Percentiles rank a stretch among this genome's conserved stretches.
phyloP scores from a whole-genome alignment of 2,113 vertebrate species.

The Gymnocephalus cernua region DNA sequence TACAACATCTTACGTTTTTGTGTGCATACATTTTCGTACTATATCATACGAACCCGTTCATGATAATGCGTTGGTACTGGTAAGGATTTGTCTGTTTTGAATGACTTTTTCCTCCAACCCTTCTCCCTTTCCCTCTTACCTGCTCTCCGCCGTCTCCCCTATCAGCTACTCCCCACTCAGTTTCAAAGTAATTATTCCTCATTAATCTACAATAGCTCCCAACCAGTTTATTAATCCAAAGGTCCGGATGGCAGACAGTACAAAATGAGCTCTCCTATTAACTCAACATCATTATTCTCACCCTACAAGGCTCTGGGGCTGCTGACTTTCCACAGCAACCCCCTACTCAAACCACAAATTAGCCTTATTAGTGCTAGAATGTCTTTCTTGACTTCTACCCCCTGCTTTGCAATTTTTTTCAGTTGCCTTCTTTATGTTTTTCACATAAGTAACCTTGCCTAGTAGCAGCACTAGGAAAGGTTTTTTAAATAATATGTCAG shows the following conservation, averaged over 20 bases:
- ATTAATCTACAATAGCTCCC: slow-evolving; percentile 67
- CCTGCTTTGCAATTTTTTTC: slow-evolving; percentile 3
- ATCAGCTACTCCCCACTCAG: slow-evolving; percentile 35
- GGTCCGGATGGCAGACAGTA: slow-evolving; percentile 56
- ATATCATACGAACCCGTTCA: too few relatives aligned
- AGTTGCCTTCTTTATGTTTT: slow-evolving; percentile 13
- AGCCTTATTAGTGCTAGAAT: slow-evolving; percentile 56
- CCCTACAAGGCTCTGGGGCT: slow-evolving; percentile 34
- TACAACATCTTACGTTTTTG: too few relatives aligned
- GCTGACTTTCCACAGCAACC: slow-evolving; percentile 36
- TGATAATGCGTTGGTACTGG: too few relatives aligned
- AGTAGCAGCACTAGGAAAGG: neutral
- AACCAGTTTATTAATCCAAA: slow-evolving; percentile 63
- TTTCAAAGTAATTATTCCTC: slow-evolving; percentile 73
- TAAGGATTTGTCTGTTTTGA: too few relatives aligned
- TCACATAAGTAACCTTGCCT: neutral
- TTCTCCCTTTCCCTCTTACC: neutral
- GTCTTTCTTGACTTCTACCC: slow-evolving; percentile 11
- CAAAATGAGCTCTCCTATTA: slow-evolving; percentile 68
- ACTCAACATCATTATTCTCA: slow-evolving; percentile 69
- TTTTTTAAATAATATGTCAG: neutral
- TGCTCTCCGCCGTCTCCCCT: neutral
- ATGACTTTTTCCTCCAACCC: neutral
- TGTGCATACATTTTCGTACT: too few relatives aligned
- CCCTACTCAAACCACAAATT: slow-evolving; percentile 47